These are phyloP conservation scores for Drosophila prolongata DNA, from an alignment of 2,888 invertebrate species.

Conservation along the genomic window DNA sequence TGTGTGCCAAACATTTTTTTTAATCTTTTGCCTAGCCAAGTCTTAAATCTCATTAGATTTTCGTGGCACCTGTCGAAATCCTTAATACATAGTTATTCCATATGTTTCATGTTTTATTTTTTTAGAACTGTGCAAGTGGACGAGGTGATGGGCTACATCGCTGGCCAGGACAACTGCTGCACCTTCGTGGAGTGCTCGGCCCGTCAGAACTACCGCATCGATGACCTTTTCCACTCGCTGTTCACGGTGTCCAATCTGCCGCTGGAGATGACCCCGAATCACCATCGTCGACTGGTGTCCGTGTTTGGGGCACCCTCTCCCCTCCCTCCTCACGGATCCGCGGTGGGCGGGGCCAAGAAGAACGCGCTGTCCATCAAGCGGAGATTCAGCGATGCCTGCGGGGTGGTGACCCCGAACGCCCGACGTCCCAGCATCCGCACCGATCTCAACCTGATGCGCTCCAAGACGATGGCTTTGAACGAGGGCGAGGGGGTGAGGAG, in stretches of 20 bases:
- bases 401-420: conserved; percentile 95
- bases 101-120: conserved; percentile 1
- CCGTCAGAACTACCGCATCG: conserved; percentile 91
- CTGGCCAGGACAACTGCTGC: conserved; percentile 90
- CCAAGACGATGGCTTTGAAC: conserved; percentile 90
- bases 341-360: conserved; percentile 88
- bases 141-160: conserved; percentile 91
- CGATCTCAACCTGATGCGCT: conserved; percentile 94
- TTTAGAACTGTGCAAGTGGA: conserved; percentile 90
- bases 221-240: conserved; percentile 93
- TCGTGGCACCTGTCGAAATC: not conserved
- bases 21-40: too few species aligned
- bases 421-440: conserved; percentile 94
- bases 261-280: conserved; percentile 94
- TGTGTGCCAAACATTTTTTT: too few species aligned
- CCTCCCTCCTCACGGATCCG: conserved; percentile 89
- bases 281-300: conserved; percentile 92
- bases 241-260: conserved; percentile 93
- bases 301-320: conserved; percentile 92
- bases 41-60: not conserved
- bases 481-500: conserved; percentile 87
- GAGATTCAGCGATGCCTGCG: conserved; percentile 93
- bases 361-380: conserved; percentile 93
- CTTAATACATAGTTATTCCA: not conserved
- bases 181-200: conserved; percentile 94